Evolutionary conservation across 2,888 invertebrate genomes (phyloP).

Genomic region (Agapostemon virescens): DNA sequence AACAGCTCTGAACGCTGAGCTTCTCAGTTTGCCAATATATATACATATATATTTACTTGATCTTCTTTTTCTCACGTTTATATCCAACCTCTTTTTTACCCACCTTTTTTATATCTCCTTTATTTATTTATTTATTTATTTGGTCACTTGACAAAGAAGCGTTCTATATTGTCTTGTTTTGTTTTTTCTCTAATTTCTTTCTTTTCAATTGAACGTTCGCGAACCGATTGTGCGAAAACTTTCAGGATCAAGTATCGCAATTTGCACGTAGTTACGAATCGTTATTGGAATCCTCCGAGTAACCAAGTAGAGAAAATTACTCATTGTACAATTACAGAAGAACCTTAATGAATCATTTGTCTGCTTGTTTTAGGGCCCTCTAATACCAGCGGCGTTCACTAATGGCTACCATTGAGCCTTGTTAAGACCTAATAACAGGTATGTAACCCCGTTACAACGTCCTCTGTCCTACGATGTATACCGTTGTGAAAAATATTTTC

Average conservation of each 20-base stretch:
- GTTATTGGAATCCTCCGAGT: slow-evolving; percentile 32
- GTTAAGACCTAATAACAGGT: slow-evolving; percentile 80
- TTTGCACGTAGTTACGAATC: slow-evolving; percentile 80
- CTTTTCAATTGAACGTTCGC: neutral
- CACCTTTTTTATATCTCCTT: slow-evolving; percentile 17
- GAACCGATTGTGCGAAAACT: slow-evolving; percentile 76
- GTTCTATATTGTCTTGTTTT: neutral
- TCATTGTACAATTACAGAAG: neutral
- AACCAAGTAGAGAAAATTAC: slow-evolving; percentile 28
- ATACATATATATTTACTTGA: slow-evolving; percentile 16
- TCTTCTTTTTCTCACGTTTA: slow-evolving; percentile 21
- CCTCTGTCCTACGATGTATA: neutral
- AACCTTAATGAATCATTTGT: slow-evolving; percentile 47
- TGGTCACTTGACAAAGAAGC: neutral
- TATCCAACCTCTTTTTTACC: neutral
- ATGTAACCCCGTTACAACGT: slow-evolving; percentile 56
- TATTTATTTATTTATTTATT: slow-evolving; percentile 9
- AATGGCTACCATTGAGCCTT: slow-evolving; percentile 96
- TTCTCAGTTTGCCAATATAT: slow-evolving; percentile 38
- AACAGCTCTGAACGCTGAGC: slow-evolving; percentile 37
- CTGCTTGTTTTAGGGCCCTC: slow-evolving; percentile 90
- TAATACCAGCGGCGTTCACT: slow-evolving; percentile 99
- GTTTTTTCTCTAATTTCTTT: too few relatives aligned
- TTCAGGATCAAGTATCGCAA: slow-evolving; percentile 84
- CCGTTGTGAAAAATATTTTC: slow-evolving; percentile 8